A percentile compares a stretch with the other conserved stretches of the same genome.
phyloP scores from a whole-genome alignment of 2,888 invertebrate species.

The Calliopum simillimum region DNA sequence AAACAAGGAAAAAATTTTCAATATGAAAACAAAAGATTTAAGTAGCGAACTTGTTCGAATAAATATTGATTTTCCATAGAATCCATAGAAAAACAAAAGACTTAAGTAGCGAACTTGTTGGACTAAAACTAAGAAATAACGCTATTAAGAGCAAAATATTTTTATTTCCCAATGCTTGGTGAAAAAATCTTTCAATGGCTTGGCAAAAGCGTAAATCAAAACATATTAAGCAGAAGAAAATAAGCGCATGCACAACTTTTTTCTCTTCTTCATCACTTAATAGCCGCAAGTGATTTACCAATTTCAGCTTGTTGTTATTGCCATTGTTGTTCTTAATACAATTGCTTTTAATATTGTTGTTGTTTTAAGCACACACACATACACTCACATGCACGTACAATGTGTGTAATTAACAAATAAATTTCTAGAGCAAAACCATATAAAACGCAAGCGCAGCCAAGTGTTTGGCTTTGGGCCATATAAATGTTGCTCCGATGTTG shows the following conservation, averaged over 20 bases:
- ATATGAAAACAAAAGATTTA: no score
- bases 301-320: background rate
- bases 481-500: no score
- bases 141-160: no score
- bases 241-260: background rate
- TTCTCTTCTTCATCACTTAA: background rate
- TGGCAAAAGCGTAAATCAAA: no score
- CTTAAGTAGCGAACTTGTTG: no score
- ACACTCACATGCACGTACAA: background rate
- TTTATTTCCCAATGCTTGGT: no score
- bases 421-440: slow-evolving; percentile 2
- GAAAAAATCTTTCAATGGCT: no score
- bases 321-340: background rate
- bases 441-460: background rate
- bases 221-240: background rate
- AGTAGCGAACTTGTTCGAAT: no score
- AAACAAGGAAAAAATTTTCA: no score
- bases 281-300: slow-evolving; percentile 7
- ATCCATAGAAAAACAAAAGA: no score
- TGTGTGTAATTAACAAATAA: background rate
- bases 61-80: no score
- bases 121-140: no score
- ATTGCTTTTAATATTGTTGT: background rate
- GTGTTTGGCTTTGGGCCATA: background rate
- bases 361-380: background rate